A percentile compares a stretch with the other conserved stretches of the same genome.
Evolutionary conservation across 2,797 vertebrate species (phyloP).

Genomic region (Setipinna tenuifilis): DNA sequence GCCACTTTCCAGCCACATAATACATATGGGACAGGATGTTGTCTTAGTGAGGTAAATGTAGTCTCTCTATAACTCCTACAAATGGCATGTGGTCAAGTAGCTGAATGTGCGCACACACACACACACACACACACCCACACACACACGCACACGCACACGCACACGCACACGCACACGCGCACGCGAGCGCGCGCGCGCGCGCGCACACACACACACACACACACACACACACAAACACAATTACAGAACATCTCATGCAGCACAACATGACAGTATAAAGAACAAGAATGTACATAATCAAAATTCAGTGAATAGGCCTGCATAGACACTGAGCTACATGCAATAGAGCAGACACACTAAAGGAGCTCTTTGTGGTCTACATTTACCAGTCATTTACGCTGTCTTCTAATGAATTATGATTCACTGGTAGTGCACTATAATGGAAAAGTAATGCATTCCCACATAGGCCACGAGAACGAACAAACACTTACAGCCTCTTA

Average conservation of each 20-base stretch:
- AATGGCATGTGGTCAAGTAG: background rate
- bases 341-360: background rate
- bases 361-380: background rate
- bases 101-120: background rate
- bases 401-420: background rate
- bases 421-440: background rate
- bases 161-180: background rate
- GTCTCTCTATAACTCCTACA: background rate
- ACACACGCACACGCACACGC: background rate
- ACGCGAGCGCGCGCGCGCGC: too few species aligned
- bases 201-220: background rate
- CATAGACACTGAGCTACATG: background rate
- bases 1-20: too few species aligned
- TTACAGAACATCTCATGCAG: background rate
- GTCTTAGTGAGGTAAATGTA: background rate
- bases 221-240: background rate
- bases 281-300: background rate
- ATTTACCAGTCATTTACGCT: background rate
- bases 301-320: background rate
- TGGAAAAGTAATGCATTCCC: background rate
- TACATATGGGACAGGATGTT: too few species aligned
- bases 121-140: background rate
- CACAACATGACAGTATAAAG: background rate
- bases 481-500: background rate
- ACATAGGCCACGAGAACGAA: background rate